phyloP scores from a whole-genome alignment of 1,140 invertebrate species.

The Holotrichia oblita region DNA sequence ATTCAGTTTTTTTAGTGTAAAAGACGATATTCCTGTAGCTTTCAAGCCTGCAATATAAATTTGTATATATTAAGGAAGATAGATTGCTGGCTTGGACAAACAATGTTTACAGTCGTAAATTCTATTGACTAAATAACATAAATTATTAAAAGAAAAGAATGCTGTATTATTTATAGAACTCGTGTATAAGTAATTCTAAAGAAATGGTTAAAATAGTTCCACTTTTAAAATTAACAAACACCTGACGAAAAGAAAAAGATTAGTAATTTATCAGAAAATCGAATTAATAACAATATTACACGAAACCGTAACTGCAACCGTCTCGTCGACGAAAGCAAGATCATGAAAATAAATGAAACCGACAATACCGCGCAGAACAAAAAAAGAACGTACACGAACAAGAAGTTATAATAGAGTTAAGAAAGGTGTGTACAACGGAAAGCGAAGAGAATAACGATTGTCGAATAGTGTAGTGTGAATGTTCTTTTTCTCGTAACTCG shows the following conservation, averaged over 20 bases:
- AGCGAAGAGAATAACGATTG: background rate
- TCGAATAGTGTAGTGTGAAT: background rate
- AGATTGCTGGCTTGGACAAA: no score
- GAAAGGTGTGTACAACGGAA: background rate
- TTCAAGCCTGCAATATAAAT: no score
- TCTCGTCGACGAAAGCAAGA: background rate
- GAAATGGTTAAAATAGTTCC: no score
- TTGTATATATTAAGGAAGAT: no score
- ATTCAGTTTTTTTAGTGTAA: no score
- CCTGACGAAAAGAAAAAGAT: background rate
- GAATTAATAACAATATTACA: conserved; percentile 11
- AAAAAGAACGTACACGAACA: background rate
- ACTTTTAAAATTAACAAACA: no score
- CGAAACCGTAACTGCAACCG: background rate
- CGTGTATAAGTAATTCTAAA: no score
- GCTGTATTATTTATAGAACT: no score
- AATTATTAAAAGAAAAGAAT: no score
- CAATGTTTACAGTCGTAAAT: no score
- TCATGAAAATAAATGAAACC: background rate
- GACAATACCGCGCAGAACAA: background rate
- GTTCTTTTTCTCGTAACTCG: conserved; percentile 10
- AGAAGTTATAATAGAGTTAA: background rate
- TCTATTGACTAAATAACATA: no score
- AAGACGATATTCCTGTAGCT: no score
- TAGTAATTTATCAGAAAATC: background rate